These are phyloP conservation scores for Scophthalmus maximus DNA, from an alignment of 2,113 vertebrate species.

Conservation along the genomic window DNA sequence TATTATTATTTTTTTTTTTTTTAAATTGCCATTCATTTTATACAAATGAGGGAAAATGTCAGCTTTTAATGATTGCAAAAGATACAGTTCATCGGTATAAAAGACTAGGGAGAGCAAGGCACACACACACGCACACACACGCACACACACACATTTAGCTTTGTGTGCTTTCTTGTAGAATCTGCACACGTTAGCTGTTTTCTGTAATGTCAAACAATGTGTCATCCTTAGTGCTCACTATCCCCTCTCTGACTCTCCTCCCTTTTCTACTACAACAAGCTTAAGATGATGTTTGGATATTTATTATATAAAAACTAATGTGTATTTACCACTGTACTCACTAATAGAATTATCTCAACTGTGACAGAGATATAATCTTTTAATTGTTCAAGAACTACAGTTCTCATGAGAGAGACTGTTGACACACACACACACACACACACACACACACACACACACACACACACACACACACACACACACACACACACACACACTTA, in stretches of 20 bases:
- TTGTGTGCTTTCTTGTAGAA: conserved; percentile 40
- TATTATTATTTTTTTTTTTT: too few species aligned
- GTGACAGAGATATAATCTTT: background rate
- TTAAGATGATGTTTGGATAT: background rate
- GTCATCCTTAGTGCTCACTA: conserved; percentile 83
- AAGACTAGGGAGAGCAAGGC: too few species aligned
- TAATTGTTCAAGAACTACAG: too few species aligned
- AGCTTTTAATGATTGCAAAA: too few species aligned
- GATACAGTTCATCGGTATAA: too few species aligned
- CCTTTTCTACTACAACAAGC: background rate
- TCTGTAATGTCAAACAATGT: conserved; percentile 79
- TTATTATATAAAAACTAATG: background rate
- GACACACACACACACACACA: too few species aligned
- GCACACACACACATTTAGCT: background rate
- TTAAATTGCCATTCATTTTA: too few species aligned
- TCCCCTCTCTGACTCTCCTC: conserved; percentile 18
- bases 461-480: too few species aligned
- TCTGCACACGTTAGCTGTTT: conserved; percentile 59
- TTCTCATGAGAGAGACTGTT: too few species aligned
- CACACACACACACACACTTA: background rate
- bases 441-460: too few species aligned
- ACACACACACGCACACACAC: background rate
- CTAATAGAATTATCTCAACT: background rate
- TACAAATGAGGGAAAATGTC: too few species aligned
- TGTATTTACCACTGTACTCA: background rate